Conservation (phyloP, 1,140 invertebrate species). For the Penaeus chinensis region DNA sequence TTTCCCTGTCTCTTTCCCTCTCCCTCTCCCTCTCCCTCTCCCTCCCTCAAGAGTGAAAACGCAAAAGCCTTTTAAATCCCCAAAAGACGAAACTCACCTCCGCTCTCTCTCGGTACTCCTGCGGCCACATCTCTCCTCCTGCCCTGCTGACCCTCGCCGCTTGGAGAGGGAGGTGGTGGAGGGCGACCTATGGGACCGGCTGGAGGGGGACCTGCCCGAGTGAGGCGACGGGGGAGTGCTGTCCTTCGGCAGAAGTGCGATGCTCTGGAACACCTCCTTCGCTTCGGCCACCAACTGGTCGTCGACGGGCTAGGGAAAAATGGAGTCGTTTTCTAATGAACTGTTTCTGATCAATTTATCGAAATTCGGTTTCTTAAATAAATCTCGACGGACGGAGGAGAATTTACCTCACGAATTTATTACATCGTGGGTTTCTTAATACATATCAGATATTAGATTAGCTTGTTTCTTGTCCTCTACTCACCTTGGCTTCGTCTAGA, state of each 20-base stretch:
- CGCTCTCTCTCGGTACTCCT: conserved; percentile 31
- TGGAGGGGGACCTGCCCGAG: conserved; percentile 19
- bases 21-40: no score
- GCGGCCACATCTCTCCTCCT: conserved; percentile 33
- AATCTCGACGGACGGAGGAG: conserved; percentile 12
- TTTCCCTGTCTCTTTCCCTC: no score
- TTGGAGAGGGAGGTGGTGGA: conserved; percentile 33
- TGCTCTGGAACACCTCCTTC: conserved; percentile 51
- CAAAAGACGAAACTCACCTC: conserved; percentile 1
- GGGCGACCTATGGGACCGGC: conserved; percentile 13
- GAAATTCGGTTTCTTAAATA: no score
- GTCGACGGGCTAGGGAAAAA: conserved; percentile 13
- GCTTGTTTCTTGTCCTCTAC: no score
- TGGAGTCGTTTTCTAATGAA: background rate
- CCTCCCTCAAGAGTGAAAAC: no score
- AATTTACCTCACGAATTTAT: no score
- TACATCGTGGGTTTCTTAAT: no score
- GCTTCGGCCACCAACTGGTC: conserved; percentile 45
- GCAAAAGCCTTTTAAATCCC: no score
- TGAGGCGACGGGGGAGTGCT: conserved; percentile 30
- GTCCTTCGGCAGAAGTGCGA: conserved; percentile 35
- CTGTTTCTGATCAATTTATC: no score
- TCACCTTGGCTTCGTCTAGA: conserved; percentile 29
- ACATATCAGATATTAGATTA: no score
- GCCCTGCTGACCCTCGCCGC: conserved; percentile 4